Evolutionary conservation across 1,140 invertebrate genomes (phyloP).

Genomic region (Heliconius hewitsoni): DNA sequence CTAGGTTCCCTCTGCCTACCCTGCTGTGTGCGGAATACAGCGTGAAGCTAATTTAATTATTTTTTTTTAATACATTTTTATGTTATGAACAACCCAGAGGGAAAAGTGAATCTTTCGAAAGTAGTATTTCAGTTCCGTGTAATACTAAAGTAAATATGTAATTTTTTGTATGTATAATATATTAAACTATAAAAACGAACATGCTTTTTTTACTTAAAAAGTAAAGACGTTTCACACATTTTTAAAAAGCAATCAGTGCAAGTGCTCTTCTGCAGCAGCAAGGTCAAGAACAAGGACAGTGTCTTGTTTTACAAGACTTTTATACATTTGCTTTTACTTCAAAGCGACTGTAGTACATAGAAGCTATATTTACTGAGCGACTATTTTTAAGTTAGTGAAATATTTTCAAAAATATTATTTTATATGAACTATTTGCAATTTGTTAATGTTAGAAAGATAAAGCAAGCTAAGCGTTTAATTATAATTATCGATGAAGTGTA

Average conservation of each 20-base stretch:
- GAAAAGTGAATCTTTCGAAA: too few species aligned
- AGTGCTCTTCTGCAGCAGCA: conserved; percentile 10
- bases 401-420: too few species aligned
- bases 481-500: too few species aligned
- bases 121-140: too few species aligned
- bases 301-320: not conserved
- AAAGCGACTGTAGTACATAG: not conserved
- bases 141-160: not conserved
- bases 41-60: too few species aligned
- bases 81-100: too few species aligned
- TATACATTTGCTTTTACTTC: not conserved
- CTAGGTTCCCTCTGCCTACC: too few species aligned
- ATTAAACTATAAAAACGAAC: not conserved
- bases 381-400: not conserved
- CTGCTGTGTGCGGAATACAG: too few species aligned
- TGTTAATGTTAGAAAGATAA: too few species aligned
- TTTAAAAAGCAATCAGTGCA: conserved; percentile 16
- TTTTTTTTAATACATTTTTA: too few species aligned
- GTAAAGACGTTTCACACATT: not conserved
- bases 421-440: too few species aligned
- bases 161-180: not conserved
- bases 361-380: not conserved
- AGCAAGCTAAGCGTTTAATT: too few species aligned
- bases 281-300: conserved; percentile 11
- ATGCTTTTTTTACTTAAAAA: not conserved